Conservation (phyloP, 2,797 vertebrate genomes). For the Alauda arvensis region DNA sequence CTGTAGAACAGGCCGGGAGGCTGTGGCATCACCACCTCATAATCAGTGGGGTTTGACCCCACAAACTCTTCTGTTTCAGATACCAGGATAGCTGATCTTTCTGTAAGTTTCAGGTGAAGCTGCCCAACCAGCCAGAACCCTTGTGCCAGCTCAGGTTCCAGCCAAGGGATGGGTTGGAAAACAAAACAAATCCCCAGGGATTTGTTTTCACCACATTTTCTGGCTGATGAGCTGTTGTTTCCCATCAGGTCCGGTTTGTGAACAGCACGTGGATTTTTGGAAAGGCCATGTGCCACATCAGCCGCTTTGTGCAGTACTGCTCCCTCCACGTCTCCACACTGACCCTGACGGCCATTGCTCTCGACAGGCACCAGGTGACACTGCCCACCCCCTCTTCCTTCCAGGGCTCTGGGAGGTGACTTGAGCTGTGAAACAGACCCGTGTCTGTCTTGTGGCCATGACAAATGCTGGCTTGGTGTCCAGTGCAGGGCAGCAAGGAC, state of each 20-base stretch:
- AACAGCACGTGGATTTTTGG: constrained; percentile 74
- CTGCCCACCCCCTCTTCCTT: accelerated
- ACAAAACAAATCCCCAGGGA: too few species aligned
- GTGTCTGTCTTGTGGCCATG: background rate
- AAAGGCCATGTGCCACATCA: constrained; percentile 72
- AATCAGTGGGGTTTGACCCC: background rate
- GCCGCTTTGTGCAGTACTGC: constrained; percentile 74
- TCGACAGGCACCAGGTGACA: constrained; percentile 72
- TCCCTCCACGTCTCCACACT: constrained; percentile 72
- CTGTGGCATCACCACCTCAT: background rate
- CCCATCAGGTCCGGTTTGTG: constrained; percentile 69
- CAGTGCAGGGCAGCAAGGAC: background rate
- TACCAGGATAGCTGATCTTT: background rate
- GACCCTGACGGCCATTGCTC: constrained; percentile 68
- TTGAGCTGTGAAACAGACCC: background rate
- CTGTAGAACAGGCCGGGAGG: background rate
- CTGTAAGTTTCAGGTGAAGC: background rate
- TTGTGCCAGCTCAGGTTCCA: background rate
- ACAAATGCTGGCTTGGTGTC: background rate
- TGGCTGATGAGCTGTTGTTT: background rate
- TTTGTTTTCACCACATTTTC: background rate
- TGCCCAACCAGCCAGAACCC: background rate
- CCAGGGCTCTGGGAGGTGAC: background rate
- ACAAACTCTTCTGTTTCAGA: background rate
- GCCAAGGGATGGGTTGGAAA: background rate